Conservation (phyloP, 2,888 invertebrate species). For the Apodemia zela region DNA sequence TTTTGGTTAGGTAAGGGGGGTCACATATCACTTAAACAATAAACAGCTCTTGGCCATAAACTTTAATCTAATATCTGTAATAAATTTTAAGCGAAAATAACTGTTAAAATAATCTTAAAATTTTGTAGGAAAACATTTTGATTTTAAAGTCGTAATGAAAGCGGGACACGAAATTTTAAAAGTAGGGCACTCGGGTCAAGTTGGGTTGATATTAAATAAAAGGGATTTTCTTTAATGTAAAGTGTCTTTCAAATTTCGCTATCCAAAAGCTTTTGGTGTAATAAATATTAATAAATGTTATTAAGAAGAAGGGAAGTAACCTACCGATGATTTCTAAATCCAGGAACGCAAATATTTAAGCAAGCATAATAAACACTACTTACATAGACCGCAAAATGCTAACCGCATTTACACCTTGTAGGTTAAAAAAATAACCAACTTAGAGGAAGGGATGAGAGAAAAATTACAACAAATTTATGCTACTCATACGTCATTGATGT, state of each 20-base stretch:
- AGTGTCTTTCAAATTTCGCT: conserved; percentile 8
- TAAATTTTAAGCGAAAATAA: not conserved
- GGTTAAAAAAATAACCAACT: too few relatives aligned
- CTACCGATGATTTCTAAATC: not conserved
- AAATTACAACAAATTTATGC: too few relatives aligned
- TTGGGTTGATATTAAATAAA: conserved; percentile 10
- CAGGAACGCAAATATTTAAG: not conserved
- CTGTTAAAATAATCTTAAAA: too few relatives aligned
- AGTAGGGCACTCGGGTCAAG: conserved; percentile 7
- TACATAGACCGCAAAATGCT: too few relatives aligned
- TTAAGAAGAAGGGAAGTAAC: not conserved
- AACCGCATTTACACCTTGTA: too few relatives aligned
- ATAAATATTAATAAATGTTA: conserved; percentile 3
- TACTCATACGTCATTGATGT: too few relatives aligned
- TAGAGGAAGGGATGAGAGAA: too few relatives aligned
- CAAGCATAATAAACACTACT: not conserved
- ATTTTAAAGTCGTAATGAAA: conserved; percentile 4
- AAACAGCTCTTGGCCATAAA: too few relatives aligned
- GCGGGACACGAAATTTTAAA: conserved; percentile 5
- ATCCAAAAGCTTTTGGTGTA: conserved; percentile 7
- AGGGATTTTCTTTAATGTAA: conserved; percentile 8
- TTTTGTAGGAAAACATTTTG: not conserved
- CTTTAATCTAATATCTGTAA: too few relatives aligned
- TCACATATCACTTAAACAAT: too few relatives aligned
- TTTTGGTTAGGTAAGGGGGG: too few relatives aligned